Evolutionary conservation across 2,888 invertebrate genomes (phyloP).

Genomic region (Scaptomyza flava): DNA sequence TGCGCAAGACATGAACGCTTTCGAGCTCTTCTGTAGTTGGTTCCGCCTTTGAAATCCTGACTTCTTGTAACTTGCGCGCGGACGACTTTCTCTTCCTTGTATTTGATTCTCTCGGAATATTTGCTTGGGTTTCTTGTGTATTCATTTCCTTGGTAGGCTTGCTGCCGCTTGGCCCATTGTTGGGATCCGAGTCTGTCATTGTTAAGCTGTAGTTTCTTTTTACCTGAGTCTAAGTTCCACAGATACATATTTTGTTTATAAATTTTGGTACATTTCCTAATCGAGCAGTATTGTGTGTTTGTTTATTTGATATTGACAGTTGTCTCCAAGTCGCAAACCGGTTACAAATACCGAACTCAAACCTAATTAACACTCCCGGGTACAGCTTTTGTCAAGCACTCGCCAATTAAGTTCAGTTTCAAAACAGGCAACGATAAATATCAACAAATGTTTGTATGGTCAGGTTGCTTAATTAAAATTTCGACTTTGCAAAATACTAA

Average conservation of each 20-base stretch:
- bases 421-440: constrained; percentile 3
- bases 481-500: constrained; percentile 37
- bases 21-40: neutral
- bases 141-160: neutral
- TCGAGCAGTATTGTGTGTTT: constrained; percentile 11
- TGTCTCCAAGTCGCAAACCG: constrained; percentile 35
- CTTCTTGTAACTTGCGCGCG: neutral
- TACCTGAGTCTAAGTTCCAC: constrained; percentile 4
- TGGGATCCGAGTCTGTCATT: constrained; percentile 37
- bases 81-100: neutral
- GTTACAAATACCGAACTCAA: constrained; percentile 29
- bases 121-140: neutral
- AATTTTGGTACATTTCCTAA: constrained; percentile 60
- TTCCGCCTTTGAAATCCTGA: neutral
- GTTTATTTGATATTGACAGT: constrained; percentile 35
- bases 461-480: constrained; percentile 42
- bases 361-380: constrained; percentile 48
- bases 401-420: constrained; percentile 50
- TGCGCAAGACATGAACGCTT: neutral
- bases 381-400: constrained; percentile 19
- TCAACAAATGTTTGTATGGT: constrained; percentile 44
- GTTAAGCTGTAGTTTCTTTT: constrained; percentile 30
- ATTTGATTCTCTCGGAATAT: neutral
- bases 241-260: constrained; percentile 60
- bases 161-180: constrained; percentile 19